Base-by-base conservation (phyloP, 2,888 invertebrate species). In the Ptilodon capucinus region DNA sequence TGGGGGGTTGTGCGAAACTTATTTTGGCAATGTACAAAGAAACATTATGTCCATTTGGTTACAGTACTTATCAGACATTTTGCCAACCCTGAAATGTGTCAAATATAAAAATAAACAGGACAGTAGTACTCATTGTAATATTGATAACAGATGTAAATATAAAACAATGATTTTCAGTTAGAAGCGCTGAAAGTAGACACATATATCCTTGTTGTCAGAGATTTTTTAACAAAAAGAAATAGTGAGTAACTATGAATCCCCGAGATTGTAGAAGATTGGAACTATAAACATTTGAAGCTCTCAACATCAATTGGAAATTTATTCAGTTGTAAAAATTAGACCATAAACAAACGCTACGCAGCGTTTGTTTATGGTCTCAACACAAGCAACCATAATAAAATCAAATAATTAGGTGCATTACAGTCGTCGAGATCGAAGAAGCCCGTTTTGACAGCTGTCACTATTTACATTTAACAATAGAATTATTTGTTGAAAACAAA, bases 81-180 rank as follows among this genome's bases (percentile, higher is more conserved):
- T 75, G 79, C 74, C 75, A 79, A 78, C 81, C 80, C 78, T 74
- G 63, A 51, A 62, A 72, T 77, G 84, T 83, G 83, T 84, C 81
- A 82, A 82, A 83, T 76, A 71, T 38, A 68, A 68, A 60, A 71
- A 67, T 64, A 52, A 52, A 61, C 57, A 65, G 60, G 62, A 64
- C 64, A 65, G 61, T 69, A 68, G 55, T 67, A 64, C 71, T 67
- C 63, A 66, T 61, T 54, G 60, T 63, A 69, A 44, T 60, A 63
- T 66, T 67, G 57, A 59, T 68, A n/a, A 60, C 54, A 67, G 60
- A 63, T 77, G 73, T 75, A 73, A 71, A 75, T 76, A 76, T 63
- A 56, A 62, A 58, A 42, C 42, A 51, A 53, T 64, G 54, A 56
- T 60, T 66, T 70, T 70, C 71, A 70, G 64, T 71, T 68, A 69